phyloP scores from a whole-genome alignment of 2,888 invertebrate species.

The Netelia melanura region DNA sequence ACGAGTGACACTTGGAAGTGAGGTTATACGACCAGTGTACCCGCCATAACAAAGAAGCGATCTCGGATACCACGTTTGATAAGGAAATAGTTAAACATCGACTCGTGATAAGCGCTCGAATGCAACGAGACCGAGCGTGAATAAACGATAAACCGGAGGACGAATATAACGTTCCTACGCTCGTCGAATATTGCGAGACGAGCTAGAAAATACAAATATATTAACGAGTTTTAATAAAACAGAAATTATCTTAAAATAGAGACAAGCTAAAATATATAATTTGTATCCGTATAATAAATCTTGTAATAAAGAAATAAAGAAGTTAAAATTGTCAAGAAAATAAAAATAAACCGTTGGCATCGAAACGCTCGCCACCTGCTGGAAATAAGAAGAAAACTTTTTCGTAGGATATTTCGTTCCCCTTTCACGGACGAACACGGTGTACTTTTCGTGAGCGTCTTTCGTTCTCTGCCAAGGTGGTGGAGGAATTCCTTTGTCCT shows the following conservation, averaged over 20 bases:
- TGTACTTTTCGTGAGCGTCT: conserved; percentile 58
- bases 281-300: too few species aligned
- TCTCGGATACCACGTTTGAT: conserved; percentile 29
- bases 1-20: neutral
- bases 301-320: too few species aligned
- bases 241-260: neutral
- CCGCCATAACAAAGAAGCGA: conserved; percentile 23
- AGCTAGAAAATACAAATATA: neutral
- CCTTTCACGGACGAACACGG: neutral
- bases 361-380: conserved; percentile 23
- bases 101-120: conserved; percentile 20
- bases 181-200: neutral
- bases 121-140: neutral
- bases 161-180: neutral
- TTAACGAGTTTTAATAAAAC: neutral
- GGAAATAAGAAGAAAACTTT: conserved; percentile 26
- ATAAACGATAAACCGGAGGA: conserved; percentile 5
- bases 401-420: neutral
- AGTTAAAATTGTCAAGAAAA: neutral
- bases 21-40: conserved; percentile 20
- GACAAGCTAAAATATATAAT: neutral
- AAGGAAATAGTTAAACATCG: conserved; percentile 36
- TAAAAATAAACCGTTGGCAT: neutral
- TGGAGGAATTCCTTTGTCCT: conserved; percentile 82
- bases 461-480: conserved; percentile 65